These are phyloP conservation scores for Sinopyrophorus schimmeli DNA, from an alignment of 2,888 invertebrate genomes.

Conservation along the genomic window DNA sequence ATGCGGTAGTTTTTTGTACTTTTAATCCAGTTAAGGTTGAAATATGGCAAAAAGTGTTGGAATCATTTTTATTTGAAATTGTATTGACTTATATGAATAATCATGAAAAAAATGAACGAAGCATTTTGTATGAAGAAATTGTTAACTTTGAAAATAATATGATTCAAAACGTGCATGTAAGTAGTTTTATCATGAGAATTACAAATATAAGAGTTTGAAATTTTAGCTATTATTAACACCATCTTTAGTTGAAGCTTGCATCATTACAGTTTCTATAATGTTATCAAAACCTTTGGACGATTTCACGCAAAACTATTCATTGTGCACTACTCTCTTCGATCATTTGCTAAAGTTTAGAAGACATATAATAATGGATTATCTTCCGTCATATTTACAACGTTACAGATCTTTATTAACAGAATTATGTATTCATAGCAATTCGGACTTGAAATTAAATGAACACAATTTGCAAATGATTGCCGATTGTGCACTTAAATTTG, in stretches of 20 bases:
- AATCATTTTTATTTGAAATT: slow-evolving; percentile 40
- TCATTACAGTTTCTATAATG: slow-evolving; percentile 41
- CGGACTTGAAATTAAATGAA: slow-evolving; percentile 32
- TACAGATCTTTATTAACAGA: slow-evolving; percentile 46
- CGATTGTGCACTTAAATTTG: slow-evolving; percentile 52
- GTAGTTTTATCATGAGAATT: slow-evolving; percentile 19
- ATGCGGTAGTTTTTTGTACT: slow-evolving; percentile 43
- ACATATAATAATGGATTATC: slow-evolving; percentile 48
- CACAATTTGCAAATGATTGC: slow-evolving; percentile 39
- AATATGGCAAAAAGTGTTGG: slow-evolving; percentile 41
- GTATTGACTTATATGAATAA: slow-evolving; percentile 36
- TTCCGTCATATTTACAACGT: slow-evolving; percentile 50
- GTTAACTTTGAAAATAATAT: slow-evolving; percentile 44
- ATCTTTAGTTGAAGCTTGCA: slow-evolving; percentile 43
- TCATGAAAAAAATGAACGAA: slow-evolving; percentile 27
- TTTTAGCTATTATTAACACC: slow-evolving; percentile 47
- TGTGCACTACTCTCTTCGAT: slow-evolving; percentile 44
- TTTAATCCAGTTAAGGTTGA: slow-evolving; percentile 47
- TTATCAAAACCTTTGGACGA: slow-evolving; percentile 32
- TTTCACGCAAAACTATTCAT: slow-evolving; percentile 40
- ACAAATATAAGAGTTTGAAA: slow-evolving; percentile 7
- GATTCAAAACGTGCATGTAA: slow-evolving; percentile 46
- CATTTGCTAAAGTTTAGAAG: slow-evolving; percentile 46
- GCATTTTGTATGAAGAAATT: slow-evolving; percentile 40
- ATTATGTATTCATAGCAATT: slow-evolving; percentile 45